Conservation (phyloP, 2,797 vertebrate genomes). For the Loris lydekkerianus region DNA sequence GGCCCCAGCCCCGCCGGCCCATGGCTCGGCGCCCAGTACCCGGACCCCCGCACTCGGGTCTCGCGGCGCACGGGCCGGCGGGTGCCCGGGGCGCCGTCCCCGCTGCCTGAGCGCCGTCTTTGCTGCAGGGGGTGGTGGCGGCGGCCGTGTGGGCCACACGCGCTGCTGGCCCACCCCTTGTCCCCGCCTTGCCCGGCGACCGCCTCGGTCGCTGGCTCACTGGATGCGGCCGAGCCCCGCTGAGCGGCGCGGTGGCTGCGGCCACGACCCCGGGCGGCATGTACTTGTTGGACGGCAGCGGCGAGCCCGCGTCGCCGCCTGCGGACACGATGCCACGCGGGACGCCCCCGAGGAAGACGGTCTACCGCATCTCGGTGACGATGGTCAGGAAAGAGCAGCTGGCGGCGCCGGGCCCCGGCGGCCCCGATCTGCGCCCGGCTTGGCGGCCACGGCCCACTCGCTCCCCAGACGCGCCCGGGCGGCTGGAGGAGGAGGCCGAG, state of each 20-base stretch:
- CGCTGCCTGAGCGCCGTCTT: slow-evolving; percentile 42
- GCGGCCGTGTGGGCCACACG: slow-evolving; percentile 60
- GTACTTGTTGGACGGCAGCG: slow-evolving; percentile 82
- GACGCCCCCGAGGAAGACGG: slow-evolving; percentile 86
- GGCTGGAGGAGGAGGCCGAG: slow-evolving; percentile 62
- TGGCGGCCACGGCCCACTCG: slow-evolving; percentile 67
- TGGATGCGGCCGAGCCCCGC: slow-evolving; percentile 40
- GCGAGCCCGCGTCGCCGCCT: slow-evolving; percentile 73
- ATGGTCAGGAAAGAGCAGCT: slow-evolving; percentile 95
- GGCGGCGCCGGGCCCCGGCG: slow-evolving; percentile 79
- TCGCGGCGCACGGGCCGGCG: slow-evolving; percentile 52
- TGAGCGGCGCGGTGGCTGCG: slow-evolving; percentile 20
- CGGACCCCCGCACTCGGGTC: slow-evolving; percentile 57
- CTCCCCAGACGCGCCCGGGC: slow-evolving; percentile 65
- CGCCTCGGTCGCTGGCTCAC: background rate
- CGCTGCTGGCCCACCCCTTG: background rate
- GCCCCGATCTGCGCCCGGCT: slow-evolving; percentile 47
- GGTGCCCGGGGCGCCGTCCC: slow-evolving; percentile 9
- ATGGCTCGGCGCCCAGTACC: slow-evolving; percentile 64
- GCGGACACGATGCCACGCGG: slow-evolving; percentile 77
- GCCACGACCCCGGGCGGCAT: slow-evolving; percentile 63
- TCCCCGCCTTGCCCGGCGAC: background rate
- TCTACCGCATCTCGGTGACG: slow-evolving; percentile 97
- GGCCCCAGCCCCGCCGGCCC: background rate
- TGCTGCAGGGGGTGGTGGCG: background rate